These are phyloP conservation scores for Tolypeutes matacus DNA, from an alignment of 2,797 vertebrate species.

Conservation along the genomic window DNA sequence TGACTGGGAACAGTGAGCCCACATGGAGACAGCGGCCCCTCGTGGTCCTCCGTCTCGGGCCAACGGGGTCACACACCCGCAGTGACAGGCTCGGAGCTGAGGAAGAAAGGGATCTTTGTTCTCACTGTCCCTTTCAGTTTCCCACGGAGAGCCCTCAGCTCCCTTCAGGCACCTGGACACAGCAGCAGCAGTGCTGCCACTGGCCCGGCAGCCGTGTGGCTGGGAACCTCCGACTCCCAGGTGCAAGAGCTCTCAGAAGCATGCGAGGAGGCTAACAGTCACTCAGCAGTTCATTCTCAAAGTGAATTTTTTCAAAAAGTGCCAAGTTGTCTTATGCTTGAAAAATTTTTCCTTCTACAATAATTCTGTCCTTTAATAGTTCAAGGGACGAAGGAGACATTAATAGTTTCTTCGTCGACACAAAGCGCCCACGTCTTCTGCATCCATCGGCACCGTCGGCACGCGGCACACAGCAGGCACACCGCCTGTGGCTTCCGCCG, in stretches of 20 bases:
- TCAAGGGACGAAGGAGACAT: background rate
- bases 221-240: accelerated
- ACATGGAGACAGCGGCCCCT: background rate
- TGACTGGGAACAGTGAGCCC: accelerated
- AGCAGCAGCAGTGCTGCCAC: too few species aligned
- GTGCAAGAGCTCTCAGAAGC: accelerated
- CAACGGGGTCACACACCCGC: background rate
- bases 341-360: accelerated
- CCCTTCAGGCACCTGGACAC: accelerated
- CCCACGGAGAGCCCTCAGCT: background rate
- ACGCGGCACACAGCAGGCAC: accelerated
- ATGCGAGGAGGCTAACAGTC: accelerated
- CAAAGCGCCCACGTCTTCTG: background rate
- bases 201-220: accelerated
- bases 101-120: background rate
- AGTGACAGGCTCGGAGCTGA: accelerated
- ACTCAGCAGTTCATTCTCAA: accelerated
- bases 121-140: background rate
- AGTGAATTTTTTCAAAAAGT: accelerated
- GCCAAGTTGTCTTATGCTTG: accelerated
- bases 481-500: background rate
- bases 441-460: background rate
- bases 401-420: background rate
- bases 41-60: background rate
- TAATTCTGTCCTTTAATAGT: background rate